Evolutionary conservation across 2,888 invertebrate species (phyloP).

Genomic region (Caenorhabditis sp.): DNA sequence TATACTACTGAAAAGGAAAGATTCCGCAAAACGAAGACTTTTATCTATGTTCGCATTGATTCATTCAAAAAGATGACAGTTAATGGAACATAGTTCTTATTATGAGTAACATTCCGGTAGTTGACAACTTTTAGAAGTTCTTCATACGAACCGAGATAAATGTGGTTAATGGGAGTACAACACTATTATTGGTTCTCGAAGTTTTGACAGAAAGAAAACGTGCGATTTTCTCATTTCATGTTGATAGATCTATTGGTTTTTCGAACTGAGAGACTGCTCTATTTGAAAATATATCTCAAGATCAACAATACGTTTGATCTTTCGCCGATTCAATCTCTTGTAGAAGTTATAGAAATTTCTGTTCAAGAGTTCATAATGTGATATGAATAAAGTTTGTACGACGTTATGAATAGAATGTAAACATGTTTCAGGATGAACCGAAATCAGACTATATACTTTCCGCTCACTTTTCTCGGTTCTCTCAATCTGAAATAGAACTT

Average conservation of each 20-base stretch:
- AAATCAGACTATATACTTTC: conserved; percentile 5
- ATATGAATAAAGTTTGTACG: not conserved
- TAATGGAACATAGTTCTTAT: too few relatives aligned
- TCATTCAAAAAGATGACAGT: too few relatives aligned
- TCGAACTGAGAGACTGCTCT: not conserved
- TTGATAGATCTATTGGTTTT: not conserved
- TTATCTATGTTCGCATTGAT: too few relatives aligned
- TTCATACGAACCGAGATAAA: too few relatives aligned
- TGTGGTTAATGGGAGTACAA: too few relatives aligned
- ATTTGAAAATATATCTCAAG: conserved; percentile 15
- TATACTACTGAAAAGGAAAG: not conserved
- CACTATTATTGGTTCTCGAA: too few relatives aligned
- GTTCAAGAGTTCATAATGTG: not conserved
- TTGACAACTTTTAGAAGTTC: too few relatives aligned
- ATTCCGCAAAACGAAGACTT: too few relatives aligned
- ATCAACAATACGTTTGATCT: not conserved
- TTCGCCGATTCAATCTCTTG: not conserved
- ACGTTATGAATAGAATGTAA: not conserved
- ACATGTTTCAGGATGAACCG: not conserved
- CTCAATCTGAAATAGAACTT: not conserved
- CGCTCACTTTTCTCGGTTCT: not conserved
- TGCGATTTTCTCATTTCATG: not conserved
- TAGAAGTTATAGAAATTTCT: not conserved
- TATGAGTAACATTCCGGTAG: too few relatives aligned
- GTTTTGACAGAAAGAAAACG: not conserved